Conservation (phyloP, 2,888 invertebrate species). For the Tinea pellionella region DNA sequence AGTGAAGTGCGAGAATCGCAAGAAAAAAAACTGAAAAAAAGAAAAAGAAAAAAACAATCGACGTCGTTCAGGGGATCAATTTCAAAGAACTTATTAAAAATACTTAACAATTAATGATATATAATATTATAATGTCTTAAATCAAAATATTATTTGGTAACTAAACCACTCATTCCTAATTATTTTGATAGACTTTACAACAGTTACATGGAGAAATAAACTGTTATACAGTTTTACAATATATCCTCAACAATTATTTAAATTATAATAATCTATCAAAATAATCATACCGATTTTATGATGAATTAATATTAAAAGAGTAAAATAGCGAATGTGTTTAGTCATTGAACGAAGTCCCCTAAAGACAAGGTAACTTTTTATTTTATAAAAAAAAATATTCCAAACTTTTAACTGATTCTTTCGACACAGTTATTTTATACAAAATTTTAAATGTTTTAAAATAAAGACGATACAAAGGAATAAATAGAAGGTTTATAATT, state of each 20-base stretch:
- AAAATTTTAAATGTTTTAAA: not conserved
- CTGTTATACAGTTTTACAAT: not conserved
- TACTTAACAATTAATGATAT: not conserved
- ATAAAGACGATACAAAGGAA: not conserved
- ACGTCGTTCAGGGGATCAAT: not conserved
- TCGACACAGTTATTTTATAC: not conserved
- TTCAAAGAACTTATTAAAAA: not conserved
- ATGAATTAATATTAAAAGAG: not conserved
- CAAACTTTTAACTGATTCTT: not conserved
- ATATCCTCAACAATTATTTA: not conserved
- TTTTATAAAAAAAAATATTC: not conserved
- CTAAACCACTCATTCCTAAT: not conserved
- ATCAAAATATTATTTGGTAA: not conserved
- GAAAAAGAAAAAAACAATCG: not conserved
- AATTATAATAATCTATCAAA: not conserved
- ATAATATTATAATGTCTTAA: not conserved
- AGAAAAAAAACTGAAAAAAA: too few species aligned
- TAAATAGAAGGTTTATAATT: not conserved
- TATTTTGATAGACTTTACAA: not conserved
- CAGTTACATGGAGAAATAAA: not conserved
- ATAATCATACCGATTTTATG: not conserved
- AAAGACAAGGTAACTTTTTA: not conserved
- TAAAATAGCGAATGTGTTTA: not conserved
- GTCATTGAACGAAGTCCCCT: not conserved
- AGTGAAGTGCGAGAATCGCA: conserved; percentile 17